Evolutionary conservation across 2,888 invertebrate genomes (phyloP), one percentile per base, ranked within the genome.

Genomic region (Agonopterix subpropinquella): DNA sequence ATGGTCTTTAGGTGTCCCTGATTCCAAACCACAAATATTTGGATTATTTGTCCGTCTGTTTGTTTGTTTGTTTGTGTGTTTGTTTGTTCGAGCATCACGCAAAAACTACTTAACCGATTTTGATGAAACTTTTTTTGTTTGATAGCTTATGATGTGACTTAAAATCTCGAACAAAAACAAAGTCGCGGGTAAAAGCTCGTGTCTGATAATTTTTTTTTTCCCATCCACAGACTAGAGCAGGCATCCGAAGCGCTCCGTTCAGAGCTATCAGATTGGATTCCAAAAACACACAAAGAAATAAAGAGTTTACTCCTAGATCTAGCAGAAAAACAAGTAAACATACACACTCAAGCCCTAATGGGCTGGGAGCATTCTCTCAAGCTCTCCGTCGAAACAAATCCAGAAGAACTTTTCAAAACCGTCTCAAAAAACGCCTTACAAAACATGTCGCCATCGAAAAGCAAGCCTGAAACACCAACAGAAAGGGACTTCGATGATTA

Each of bases 221-320:
- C 2, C n/a, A 39, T 36, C 35, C 53, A 8, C 62, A 87, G 86
- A 48, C 53, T 88, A 43, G 85, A 85, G 9, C 87, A 86, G 56
- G 83, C 85, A 0, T 83, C 86, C 0, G 86, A 87, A 46, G 84
- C 86, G 0, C 62, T 87, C 0, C 74, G 87, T 0, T 77, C 83
- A 0, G 87, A 88, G 42, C 60, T 88, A 0, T 62, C 77, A 0
- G 85, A 85, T 53, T 88, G 87, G 87, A 65, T 75, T 4, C 80
- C 82, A 0, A 83, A 84, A 53, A 87, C 85, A 0, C 62, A 72
- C 0, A 50, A 72, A 0, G 85, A 87, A 47, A 67, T 85, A 11
- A 82, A 80, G 43, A 47, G 67, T 0, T 39, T 82, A 0, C 69
- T 88, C 0, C 55, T 85, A 1, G 82, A 85, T 0, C 41, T 84